Base-by-base conservation (phyloP, 2,797 vertebrate species). In the Anisognathus igniventris region DNA sequence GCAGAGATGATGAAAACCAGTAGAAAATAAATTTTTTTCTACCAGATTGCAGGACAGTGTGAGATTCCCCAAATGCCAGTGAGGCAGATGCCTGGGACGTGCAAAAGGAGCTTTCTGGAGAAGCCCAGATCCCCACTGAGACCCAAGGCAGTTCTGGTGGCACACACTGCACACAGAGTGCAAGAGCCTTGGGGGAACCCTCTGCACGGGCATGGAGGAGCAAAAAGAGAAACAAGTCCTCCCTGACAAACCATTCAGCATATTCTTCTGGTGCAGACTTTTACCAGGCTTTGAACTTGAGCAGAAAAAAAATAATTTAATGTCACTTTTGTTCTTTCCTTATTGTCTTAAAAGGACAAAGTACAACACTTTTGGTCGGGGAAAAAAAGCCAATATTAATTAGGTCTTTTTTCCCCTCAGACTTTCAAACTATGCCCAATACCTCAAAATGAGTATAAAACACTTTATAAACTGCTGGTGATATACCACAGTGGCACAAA, bases 141-240 rank as follows among this genome's bases (percentile, higher is more conserved):
- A 48, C 8, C 40, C 37, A 27, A 19, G 33, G 1, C 37, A 15
- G 16, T 4, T 23, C 81, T 51, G 40, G 19, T 5, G 44, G 67
- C 3, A 66, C n/a, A 12, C 19, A 1, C 31, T 22, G 37, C 47
- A 48, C 19, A 12, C 35, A 72, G 42, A 18, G 25, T 8, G 23
- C 30, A 20, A 30, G 19, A 42, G 35, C n/a, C 83, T 10, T 19
- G 14, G n/a, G 22, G 10, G 8, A 79, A 48, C 23, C 33, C 44
- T 25, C 50, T 50, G 64, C 4, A 6, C 2, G 3, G 30, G 22
- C 65, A 57, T 0, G 1, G 28, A 31, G 5, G 2, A 23, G 37
- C 10, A 19, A 8, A 23, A 15, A 17, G n/a, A 53, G 7, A 47
- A 51, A 7, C 10, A 24, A 50, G 25, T 12, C 25, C 58, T 56